phyloP scores from a whole-genome alignment of 2,888 invertebrate genomes.

The Cephalotes varians region DNA sequence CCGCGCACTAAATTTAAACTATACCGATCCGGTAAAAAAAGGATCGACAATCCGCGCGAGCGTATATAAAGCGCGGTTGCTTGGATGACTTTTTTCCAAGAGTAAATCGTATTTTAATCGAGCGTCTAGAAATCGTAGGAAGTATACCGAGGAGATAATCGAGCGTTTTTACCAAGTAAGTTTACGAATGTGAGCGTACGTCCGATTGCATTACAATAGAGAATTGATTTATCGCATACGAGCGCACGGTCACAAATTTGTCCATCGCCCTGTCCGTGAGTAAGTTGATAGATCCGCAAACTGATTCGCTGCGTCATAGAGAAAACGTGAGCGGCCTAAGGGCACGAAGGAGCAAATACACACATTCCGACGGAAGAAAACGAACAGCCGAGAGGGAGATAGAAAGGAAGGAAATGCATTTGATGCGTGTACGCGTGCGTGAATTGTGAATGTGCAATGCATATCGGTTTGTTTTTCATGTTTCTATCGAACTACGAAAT shows the following conservation, averaged over 20 bases:
- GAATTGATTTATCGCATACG: slow-evolving; percentile 44
- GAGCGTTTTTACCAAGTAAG: slow-evolving; percentile 71
- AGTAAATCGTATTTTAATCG: slow-evolving; percentile 53
- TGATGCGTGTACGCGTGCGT: slow-evolving; percentile 48
- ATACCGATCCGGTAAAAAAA: neutral
- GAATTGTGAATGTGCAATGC: slow-evolving; percentile 65
- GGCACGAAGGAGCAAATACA: neutral
- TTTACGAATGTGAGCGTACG: slow-evolving; percentile 49
- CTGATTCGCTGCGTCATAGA: slow-evolving; percentile 18
- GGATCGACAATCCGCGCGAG: slow-evolving; percentile 23
- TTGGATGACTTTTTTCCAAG: slow-evolving; percentile 41
- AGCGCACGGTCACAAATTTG: slow-evolving; percentile 14
- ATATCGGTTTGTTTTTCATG: slow-evolving; percentile 78
- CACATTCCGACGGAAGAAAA: neutral
- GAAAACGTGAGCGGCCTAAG: slow-evolving; percentile 44
- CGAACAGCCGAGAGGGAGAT: slow-evolving; percentile 25
- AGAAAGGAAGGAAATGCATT: slow-evolving; percentile 29
- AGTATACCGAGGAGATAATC: slow-evolving; percentile 52
- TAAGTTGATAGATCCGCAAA: slow-evolving; percentile 22
- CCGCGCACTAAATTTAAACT: slow-evolving; percentile 34
- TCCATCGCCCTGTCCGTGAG: slow-evolving; percentile 9
- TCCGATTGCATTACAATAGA: slow-evolving; percentile 52
- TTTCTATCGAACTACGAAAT: slow-evolving; percentile 74
- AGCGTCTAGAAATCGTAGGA: slow-evolving; percentile 53
- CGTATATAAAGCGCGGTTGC: slow-evolving; percentile 40